Evolutionary conservation across 2,113 vertebrate species (phyloP).

Genomic region (Elachura formosa): DNA sequence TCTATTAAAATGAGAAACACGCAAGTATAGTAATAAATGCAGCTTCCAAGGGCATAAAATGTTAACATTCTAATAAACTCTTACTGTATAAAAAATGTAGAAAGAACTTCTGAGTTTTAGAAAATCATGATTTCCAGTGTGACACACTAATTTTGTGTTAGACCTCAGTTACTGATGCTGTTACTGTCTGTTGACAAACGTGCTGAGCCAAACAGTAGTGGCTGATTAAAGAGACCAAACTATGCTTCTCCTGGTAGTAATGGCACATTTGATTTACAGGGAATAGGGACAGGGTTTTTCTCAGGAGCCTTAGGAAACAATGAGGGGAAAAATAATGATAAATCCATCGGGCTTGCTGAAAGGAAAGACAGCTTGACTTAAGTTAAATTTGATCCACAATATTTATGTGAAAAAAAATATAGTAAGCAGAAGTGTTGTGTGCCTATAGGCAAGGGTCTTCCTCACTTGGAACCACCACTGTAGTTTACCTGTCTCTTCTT

Average conservation of each 20-base stretch:
- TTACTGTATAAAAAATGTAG: not conserved
- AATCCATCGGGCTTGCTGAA: not conserved
- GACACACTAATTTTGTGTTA: not conserved
- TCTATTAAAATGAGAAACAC: not conserved
- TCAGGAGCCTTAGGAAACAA: not conserved
- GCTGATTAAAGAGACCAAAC: not conserved
- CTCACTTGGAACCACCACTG: not conserved
- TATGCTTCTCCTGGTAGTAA: fast-evolving
- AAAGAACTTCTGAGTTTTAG: not conserved
- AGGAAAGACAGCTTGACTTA: not conserved
- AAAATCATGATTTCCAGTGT: not conserved
- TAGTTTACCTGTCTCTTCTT: not conserved
- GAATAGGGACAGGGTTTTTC: not conserved
- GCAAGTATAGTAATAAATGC: not conserved
- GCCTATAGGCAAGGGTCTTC: not conserved
- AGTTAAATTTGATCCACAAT: not conserved
- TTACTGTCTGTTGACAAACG: not conserved
- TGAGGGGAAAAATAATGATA: not conserved
- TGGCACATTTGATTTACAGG: not conserved
- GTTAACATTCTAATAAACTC: not conserved
- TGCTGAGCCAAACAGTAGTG: not conserved
- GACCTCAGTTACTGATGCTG: not conserved
- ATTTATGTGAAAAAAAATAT: not conserved
- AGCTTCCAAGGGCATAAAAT: not conserved
- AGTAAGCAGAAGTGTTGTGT: not conserved